Percentiles rank a stretch among this genome's conserved stretches.
phyloP scores from a whole-genome alignment of 2,113 vertebrate species.

The Quiscalus mexicanus region DNA sequence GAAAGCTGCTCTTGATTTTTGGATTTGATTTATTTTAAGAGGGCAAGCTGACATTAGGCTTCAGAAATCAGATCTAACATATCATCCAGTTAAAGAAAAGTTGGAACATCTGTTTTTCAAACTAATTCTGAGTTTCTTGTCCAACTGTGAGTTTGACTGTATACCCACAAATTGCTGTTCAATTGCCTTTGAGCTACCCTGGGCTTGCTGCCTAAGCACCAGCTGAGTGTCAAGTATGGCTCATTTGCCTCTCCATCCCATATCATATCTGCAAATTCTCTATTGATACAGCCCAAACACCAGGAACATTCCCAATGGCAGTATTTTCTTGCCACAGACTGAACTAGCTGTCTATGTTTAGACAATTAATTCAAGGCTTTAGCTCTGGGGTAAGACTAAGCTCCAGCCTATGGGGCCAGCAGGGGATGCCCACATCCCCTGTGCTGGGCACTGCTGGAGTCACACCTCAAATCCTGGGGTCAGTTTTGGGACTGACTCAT shows the following conservation, averaged over 20 bases:
- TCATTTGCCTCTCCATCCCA: not conserved
- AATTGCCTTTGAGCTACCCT: not conserved
- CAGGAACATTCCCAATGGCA: not conserved
- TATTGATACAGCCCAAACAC: not conserved
- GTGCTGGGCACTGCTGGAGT: not conserved
- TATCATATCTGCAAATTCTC: not conserved
- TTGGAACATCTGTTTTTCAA: not conserved
- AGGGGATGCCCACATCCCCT: not conserved
- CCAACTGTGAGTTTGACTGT: not conserved
- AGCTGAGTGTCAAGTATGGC: not conserved
- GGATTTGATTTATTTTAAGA: not conserved
- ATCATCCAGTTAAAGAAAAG: not conserved
- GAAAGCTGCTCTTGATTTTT: not conserved
- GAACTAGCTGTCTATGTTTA: not conserved
- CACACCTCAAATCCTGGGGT: rapidly evolving
- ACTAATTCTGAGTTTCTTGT: not conserved
- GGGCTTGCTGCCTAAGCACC: not conserved
- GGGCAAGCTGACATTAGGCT: not conserved
- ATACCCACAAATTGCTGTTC: not conserved
- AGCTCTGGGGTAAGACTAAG: not conserved
- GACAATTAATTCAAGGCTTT: not conserved
- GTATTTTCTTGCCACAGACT: not conserved
- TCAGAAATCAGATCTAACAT: not conserved
- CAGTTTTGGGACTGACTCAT: not conserved
- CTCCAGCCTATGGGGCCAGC: not conserved